Base-by-base conservation (phyloP, 1,140 invertebrate genomes). In the Eumaeus atala region DNA sequence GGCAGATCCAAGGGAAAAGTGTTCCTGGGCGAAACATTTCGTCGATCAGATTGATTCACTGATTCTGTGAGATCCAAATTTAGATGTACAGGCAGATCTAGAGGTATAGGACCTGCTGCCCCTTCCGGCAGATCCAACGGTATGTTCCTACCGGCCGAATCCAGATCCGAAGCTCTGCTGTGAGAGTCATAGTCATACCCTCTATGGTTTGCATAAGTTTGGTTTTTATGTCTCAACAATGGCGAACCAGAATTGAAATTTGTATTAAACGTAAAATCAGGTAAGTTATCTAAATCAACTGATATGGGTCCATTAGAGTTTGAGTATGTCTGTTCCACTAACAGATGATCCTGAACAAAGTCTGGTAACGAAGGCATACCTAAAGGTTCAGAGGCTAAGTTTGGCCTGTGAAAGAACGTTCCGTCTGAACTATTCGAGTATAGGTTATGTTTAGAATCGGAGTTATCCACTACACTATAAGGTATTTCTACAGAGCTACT, bases 261-360 rank as follows among this genome's bases (percentile, higher is more conserved):
- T 58, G 82, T 77, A 56, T 84, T 89, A 70, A 89, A 81, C n/a
- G 90, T 88, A 81, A 90, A 91, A 66, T 91, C 90, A 9, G 90
- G 90, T 54, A 91, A 77, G 76, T 90, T 90, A 53, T 90, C 88
- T 54, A 90, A 75, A 56, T 88, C 84, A 52, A 87, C 77, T 17
- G 84, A 84, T 70, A 82, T 80, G 9, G 82, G 84, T 33, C 82
- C 87, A 59, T 88, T 88, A 28, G 79, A 80, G 55, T 84, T 84
- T 40, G 85, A 80, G 74, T 90, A 90, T 58, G 89, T 89, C 61
- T 91, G 90, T 71, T 91, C 91, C 34, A 91, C 86, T 56, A 88
- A 59, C 64, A 92, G 86, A 73, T 92, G 91, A 74, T 92, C 91
- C 68, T 92, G 91, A 21, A 92, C 91, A 80, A 92, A 92, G 75